A percentile compares a stretch with the other conserved stretches of the same genome.
phyloP scores from a whole-genome alignment of 2,888 invertebrate species.

The Agrotis ipsilon region DNA sequence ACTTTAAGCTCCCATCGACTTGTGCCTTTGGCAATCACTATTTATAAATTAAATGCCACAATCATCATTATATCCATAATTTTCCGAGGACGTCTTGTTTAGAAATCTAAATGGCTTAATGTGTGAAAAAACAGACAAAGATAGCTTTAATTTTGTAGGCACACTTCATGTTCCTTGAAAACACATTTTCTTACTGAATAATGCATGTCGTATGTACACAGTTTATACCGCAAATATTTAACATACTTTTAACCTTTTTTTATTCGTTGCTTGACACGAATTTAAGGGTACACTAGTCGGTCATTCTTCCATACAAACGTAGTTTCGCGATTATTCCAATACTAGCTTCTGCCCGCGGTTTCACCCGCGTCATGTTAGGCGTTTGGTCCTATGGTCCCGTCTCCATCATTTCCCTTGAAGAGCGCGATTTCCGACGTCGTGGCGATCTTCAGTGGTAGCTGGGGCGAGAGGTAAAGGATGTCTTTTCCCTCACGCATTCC shows the following conservation, averaged over 20 bases:
- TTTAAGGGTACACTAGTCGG: too few relatives aligned
- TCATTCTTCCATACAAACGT: too few relatives aligned
- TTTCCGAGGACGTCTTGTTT: constrained; percentile 13
- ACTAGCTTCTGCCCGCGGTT: too few relatives aligned
- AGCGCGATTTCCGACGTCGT: too few relatives aligned
- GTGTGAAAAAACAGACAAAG: constrained; percentile 3
- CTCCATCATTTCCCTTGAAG: too few relatives aligned
- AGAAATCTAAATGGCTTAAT: constrained; percentile 2
- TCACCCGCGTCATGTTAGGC: too few relatives aligned
- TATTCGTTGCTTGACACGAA: neutral
- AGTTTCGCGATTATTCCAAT: too few relatives aligned
- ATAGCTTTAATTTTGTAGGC: neutral
- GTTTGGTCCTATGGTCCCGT: too few relatives aligned
- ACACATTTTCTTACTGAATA: constrained; percentile 21
- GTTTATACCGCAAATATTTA: constrained; percentile 39
- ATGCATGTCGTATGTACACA: constrained; percentile 15
- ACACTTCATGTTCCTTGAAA: neutral
- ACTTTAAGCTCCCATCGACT: constrained; percentile 6
- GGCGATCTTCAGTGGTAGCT: too few relatives aligned
- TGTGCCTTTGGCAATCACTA: constrained; percentile 1
- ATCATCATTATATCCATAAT: constrained; percentile 15
- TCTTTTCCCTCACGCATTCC: too few relatives aligned
- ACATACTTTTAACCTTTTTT: constrained; percentile 34
- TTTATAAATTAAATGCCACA: constrained; percentile 16
- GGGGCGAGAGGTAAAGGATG: too few relatives aligned